Base-by-base conservation (phyloP, 2,113 vertebrate species). In the Tringa solitaria region DNA sequence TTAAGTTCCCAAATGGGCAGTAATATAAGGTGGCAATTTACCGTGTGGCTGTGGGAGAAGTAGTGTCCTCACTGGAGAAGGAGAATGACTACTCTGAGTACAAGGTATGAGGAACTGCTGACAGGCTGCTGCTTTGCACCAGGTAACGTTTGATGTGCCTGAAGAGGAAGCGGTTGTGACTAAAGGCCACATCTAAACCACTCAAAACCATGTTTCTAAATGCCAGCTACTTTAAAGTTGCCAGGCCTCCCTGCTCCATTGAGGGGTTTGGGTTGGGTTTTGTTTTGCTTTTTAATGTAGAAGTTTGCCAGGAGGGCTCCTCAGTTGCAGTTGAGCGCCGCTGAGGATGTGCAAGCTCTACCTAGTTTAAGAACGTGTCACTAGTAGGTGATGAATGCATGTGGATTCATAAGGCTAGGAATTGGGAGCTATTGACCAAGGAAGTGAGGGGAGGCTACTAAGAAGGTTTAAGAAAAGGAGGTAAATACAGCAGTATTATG, bases 121-220 rank as follows among this genome's bases (percentile, higher is more conserved):
- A 33, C 4, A 1, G 3, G 1, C 43, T 60, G 65, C 19, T 76
- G 24, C 64, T 91, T 64, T 70, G 51, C 3, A 14, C 41, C 33
- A 3, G 24, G 14, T 59, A 1, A 19, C n/a, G 28, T 53, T 32
- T n/a, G 14, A 37, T 60, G 14, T 0, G 2, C 18, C 6, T 14
- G 59, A 41, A 12, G 59, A 80, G 43, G 50, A 77, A 68, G 50
- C 28, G 86, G 27, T 54, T 92, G 41, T 19, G 60, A 51, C 50
- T 65, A 10, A 77, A 74, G 53, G 56, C 48, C 32, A 18, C 33
- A 15, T 27, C 53, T 67, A 70, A 80, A 81, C n/a, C 43, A 20
- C 37, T 90, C 32, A 43, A 56, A 86, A 8, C 30, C 21, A 4
- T 9, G 14, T 87, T 89, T 92, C 39, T 74, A 27, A 72, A 57